A percentile compares a stretch with the other conserved stretches of the same genome.
These are phyloP conservation scores for Heteropelma amictum DNA, from an alignment of 2,888 invertebrate species.

Conservation along the genomic window DNA sequence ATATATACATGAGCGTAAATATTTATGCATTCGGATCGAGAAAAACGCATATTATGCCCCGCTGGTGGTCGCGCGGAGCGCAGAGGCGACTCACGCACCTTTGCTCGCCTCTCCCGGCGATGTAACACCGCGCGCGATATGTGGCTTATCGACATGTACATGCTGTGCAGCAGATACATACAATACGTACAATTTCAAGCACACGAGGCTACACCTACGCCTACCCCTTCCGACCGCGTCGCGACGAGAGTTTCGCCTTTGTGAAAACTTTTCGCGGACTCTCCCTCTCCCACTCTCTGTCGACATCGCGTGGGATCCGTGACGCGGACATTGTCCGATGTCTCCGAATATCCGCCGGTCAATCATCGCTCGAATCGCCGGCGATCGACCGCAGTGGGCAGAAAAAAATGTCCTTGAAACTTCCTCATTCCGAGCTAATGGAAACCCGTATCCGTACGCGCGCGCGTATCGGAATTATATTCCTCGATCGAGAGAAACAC, in stretches of 20 bases:
- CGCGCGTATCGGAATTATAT: slow-evolving; percentile 1
- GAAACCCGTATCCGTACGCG: not conserved
- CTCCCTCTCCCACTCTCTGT: not conserved
- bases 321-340: no score
- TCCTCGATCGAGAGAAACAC: no score
- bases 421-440: not conserved
- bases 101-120: no score
- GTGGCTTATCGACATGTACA: slow-evolving; percentile 48
- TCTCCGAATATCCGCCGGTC: no score
- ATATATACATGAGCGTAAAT: no score
- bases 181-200: not conserved
- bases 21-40: no score
- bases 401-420: no score
- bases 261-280: slow-evolving; percentile 22
- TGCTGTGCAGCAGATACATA: not conserved
- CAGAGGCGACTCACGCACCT: slow-evolving; percentile 42
- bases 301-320: no score
- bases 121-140: no score
- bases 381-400: no score
- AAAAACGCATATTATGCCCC: slow-evolving; percentile 30
- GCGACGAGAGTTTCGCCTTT: slow-evolving; percentile 8
- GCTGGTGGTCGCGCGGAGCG: slow-evolving; percentile 44
- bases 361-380: no score
- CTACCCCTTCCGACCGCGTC: slow-evolving; percentile 30
- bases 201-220: slow-evolving; percentile 29